Evolutionary conservation across 2,113 vertebrate species (phyloP).

Genomic region (Corapipo altera): DNA sequence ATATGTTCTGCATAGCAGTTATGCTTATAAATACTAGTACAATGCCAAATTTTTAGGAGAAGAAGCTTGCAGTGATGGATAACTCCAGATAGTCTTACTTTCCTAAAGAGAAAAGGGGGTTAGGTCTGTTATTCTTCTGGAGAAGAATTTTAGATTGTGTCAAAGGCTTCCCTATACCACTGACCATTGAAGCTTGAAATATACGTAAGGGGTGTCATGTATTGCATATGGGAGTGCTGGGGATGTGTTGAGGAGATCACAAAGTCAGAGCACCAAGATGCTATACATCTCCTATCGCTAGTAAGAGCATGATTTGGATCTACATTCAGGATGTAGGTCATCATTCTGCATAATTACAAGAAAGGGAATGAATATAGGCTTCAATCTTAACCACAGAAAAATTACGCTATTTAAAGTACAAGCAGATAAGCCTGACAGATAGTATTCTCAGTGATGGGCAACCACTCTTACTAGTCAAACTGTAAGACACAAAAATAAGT

Average conservation of each 20-base stretch:
- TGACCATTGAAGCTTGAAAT: neutral
- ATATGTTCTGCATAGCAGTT: neutral
- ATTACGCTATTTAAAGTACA: neutral
- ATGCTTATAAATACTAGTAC: neutral
- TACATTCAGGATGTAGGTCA: neutral
- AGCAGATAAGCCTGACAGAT: neutral
- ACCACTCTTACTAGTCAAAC: neutral
- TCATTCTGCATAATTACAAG: neutral
- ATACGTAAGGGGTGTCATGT: fast-evolving
- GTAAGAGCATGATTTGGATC: neutral
- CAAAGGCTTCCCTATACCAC: neutral
- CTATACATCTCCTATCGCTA: neutral
- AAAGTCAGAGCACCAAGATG: neutral
- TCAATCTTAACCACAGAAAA: neutral
- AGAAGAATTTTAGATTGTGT: neutral
- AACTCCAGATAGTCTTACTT: neutral
- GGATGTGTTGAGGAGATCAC: neutral
- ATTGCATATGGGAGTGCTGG: fast-evolving
- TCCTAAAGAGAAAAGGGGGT: neutral
- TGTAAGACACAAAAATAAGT: neutral
- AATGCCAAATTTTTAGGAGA: neutral
- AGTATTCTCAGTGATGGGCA: neutral
- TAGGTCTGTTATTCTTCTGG: neutral
- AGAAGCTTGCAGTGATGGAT: neutral
- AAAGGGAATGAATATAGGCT: neutral